These are phyloP conservation scores for Sminthurides bifidus DNA, from an alignment of 1,140 invertebrate species.

Conservation along the genomic window DNA sequence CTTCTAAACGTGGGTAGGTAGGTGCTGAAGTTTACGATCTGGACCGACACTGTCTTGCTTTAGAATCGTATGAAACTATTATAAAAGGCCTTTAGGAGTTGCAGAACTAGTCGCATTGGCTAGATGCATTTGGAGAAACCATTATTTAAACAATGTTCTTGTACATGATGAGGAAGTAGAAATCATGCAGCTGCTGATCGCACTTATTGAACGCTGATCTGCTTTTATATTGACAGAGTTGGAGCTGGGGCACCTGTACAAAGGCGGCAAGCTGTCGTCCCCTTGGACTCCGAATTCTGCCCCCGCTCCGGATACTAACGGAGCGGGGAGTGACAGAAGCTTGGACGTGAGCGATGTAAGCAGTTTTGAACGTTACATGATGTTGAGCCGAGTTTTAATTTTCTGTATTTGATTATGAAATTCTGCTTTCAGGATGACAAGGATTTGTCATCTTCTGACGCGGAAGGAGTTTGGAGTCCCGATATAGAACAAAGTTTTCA, in stretches of 20 bases:
- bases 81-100: background rate
- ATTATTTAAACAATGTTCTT: background rate
- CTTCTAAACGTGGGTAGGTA: too few species aligned
- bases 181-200: too few species aligned
- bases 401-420: constrained; percentile 21
- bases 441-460: constrained; percentile 81
- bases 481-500: constrained; percentile 99
- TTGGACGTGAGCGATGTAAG: constrained; percentile 61
- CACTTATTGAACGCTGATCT: too few species aligned
- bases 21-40: too few species aligned
- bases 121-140: background rate
- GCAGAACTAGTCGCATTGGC: background rate
- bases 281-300: constrained; percentile 67
- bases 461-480: constrained; percentile 98
- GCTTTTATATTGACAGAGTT: constrained; percentile 3
- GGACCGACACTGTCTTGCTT: too few species aligned
- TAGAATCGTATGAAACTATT: too few species aligned
- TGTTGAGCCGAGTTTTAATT: background rate
- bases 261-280: constrained; percentile 65
- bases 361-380: constrained; percentile 8
- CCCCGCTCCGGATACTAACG: constrained; percentile 44
- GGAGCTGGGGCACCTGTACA: constrained; percentile 17
- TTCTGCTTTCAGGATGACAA: constrained; percentile 60
- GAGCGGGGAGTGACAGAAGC: constrained; percentile 57
- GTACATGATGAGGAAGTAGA: background rate